Percentiles rank a stretch among this genome's conserved stretches.
phyloP scores from a whole-genome alignment of 2,113 vertebrate genomes.

The Monopterus albus region DNA sequence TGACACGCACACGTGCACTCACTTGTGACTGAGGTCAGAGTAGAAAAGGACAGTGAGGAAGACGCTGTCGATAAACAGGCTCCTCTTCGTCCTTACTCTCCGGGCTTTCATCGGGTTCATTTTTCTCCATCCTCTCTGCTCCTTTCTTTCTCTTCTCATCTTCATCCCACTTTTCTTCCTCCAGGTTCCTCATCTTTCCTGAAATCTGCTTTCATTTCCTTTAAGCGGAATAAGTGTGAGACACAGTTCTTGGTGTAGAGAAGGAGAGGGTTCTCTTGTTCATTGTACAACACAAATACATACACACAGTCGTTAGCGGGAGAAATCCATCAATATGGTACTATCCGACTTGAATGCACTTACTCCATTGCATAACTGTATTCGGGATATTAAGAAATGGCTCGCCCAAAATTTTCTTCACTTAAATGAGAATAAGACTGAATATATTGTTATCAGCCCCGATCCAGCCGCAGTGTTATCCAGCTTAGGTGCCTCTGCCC shows the following conservation, averaged over 20 bases:
- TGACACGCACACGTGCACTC: constrained; percentile 17
- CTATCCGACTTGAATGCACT: too few species aligned
- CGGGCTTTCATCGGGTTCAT: not conserved
- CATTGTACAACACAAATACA: not conserved
- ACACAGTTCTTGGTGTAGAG: not conserved
- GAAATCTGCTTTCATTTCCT: not conserved
- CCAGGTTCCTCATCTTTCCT: not conserved
- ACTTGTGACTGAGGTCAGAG: constrained; percentile 7
- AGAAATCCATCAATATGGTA: constrained; percentile 8
- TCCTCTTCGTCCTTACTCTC: not conserved
- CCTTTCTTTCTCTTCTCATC: not conserved
- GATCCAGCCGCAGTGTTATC: too few species aligned
- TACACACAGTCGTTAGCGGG: constrained; percentile 1
- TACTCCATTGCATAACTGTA: too few species aligned
- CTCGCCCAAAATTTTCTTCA: too few species aligned
- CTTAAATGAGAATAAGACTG: too few species aligned
- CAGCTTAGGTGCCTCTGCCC: too few species aligned
- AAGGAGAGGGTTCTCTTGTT: too few species aligned
- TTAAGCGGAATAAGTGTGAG: not conserved
- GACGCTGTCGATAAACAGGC: not conserved
- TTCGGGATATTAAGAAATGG: too few species aligned
- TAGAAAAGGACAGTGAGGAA: constrained; percentile 21
- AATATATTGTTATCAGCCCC: too few species aligned
- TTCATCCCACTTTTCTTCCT: not conserved
- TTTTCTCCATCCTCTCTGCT: too few species aligned